Conservation (phyloP, 2,113 vertebrate species). For the Fulica atra region DNA sequence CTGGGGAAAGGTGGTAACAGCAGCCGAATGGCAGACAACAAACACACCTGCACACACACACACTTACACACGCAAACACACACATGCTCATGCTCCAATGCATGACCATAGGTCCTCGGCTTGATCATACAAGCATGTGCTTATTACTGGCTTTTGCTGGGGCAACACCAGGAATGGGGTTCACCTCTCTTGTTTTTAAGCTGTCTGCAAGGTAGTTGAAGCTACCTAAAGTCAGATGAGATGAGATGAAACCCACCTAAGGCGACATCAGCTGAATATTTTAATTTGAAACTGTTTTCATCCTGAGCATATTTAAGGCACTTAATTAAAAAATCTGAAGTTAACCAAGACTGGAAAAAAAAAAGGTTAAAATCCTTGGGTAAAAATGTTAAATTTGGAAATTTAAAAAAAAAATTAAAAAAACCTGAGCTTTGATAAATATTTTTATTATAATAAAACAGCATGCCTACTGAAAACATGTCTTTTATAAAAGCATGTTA, state of each 20-base stretch:
- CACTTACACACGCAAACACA: neutral
- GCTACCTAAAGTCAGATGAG: neutral
- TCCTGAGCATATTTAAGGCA: constrained; percentile 31
- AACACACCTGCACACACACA: neutral
- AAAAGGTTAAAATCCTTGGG: neutral
- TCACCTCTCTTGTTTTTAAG: neutral
- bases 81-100: neutral
- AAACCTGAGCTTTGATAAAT: constrained; percentile 63
- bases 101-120: neutral
- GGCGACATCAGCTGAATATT: neutral
- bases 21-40: neutral
- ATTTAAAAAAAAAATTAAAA: neutral
- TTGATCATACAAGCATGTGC: neutral
- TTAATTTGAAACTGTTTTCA: neutral
- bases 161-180: neutral
- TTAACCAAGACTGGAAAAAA: neutral
- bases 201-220: neutral
- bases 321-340: neutral
- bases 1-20: neutral
- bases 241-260: neutral
- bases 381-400: neutral
- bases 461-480: neutral
- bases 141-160: neutral
- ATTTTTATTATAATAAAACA: constrained; percentile 51
- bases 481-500: neutral